phyloP scores from a whole-genome alignment of 2,113 vertebrate species.

The Carettochelys insculpta region DNA sequence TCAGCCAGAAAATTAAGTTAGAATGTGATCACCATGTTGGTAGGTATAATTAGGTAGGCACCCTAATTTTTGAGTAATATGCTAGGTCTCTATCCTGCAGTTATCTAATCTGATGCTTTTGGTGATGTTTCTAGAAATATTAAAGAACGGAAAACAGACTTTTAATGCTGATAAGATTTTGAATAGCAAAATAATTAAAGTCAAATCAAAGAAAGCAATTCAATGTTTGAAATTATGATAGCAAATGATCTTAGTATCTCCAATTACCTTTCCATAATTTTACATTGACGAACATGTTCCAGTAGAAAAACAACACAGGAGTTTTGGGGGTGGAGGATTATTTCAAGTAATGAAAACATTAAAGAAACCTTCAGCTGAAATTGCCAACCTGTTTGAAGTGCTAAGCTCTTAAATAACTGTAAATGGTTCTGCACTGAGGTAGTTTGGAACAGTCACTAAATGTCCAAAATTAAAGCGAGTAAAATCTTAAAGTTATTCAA shows the following conservation, averaged over 20 bases:
- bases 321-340: background rate
- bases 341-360: background rate
- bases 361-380: background rate
- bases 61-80: background rate
- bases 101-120: background rate
- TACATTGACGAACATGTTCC: background rate
- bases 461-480: background rate
- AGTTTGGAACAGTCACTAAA: background rate
- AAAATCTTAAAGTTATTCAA: background rate
- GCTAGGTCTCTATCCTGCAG: background rate
- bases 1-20: background rate
- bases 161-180: background rate
- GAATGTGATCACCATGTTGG: background rate
- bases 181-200: background rate
- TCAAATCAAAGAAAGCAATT: constrained; percentile 1
- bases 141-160: background rate
- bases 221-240: background rate
- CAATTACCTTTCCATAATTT: background rate
- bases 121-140: background rate
- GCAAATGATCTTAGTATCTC: background rate
- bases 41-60: background rate
- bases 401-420: background rate
- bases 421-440: background rate
- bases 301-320: background rate
- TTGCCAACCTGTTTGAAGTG: background rate